phyloP scores from a whole-genome alignment of 2,888 invertebrate genomes.

The Drosophila atripex region DNA sequence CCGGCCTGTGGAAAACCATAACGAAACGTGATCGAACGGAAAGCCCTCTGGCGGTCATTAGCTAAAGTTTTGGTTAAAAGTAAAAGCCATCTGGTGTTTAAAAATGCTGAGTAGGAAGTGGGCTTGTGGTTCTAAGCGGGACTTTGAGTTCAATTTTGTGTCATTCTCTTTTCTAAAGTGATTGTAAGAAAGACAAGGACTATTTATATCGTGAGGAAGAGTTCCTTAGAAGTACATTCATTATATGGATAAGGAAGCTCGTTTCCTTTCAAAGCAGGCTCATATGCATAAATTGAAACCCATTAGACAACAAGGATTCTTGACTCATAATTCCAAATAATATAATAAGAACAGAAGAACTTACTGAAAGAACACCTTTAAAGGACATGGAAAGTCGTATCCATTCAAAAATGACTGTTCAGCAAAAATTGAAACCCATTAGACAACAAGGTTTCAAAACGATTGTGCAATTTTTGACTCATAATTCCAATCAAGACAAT shows the following conservation, averaged over 20 bases:
- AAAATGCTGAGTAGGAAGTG: constrained; percentile 6
- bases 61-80: constrained; percentile 31
- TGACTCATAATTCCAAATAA: not conserved
- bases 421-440: too few species aligned
- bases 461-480: constrained; percentile 20
- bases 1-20: constrained; percentile 13
- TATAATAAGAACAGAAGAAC: not conserved
- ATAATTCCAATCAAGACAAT: not conserved
- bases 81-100: constrained; percentile 29
- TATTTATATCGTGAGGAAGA: too few species aligned
- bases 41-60: constrained; percentile 41
- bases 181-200: too few species aligned
- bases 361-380: too few species aligned
- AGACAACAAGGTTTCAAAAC: too few species aligned
- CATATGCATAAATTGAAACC: too few species aligned
- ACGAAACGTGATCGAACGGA: constrained; percentile 36
- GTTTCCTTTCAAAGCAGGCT: too few species aligned
- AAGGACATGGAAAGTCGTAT: too few species aligned
- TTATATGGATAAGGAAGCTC: too few species aligned
- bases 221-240: too few species aligned
- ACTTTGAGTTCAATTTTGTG: not conserved
- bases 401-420: too few species aligned
- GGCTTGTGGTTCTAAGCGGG: not conserved
- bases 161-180: too few species aligned
- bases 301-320: not conserved